phyloP scores from a whole-genome alignment of 2,113 vertebrate species.

The Corythornis madagascariensis region DNA sequence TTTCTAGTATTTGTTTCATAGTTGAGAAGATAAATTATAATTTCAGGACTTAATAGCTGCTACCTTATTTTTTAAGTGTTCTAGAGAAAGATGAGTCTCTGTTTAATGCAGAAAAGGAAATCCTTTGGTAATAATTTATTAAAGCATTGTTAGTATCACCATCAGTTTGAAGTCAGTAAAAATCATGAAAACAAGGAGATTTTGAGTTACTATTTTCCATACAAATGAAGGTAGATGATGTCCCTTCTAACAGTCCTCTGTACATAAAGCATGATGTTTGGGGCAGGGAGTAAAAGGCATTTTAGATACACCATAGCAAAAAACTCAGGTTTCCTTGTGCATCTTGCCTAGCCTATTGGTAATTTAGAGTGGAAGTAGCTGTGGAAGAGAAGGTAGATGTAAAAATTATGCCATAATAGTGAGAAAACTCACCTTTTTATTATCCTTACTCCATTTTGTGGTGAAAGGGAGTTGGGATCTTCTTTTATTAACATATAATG shows the following conservation, averaged over 20 bases:
- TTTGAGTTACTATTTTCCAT: background rate
- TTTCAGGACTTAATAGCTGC: background rate
- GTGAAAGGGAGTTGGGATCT: background rate
- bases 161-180: background rate
- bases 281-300: too few relatives aligned
- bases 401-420: background rate
- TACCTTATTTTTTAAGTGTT: background rate
- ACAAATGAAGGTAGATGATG: background rate
- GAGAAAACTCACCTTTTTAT: background rate
- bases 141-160: background rate
- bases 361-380: background rate
- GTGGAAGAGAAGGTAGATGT: background rate
- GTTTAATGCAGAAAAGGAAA: background rate
- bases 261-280: background rate
- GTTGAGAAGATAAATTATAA: background rate
- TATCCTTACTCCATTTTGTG: background rate
- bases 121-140: background rate
- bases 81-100: background rate
- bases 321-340: background rate
- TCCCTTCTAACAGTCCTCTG: background rate
- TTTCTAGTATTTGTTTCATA: background rate
- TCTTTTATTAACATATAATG: background rate
- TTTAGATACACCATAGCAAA: background rate
- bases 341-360: background rate
- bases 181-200: background rate